Evolutionary conservation across 2,888 invertebrate genomes (phyloP), one percentile per base, ranked within the genome.

Genomic region (Phaedon cochleariae): DNA sequence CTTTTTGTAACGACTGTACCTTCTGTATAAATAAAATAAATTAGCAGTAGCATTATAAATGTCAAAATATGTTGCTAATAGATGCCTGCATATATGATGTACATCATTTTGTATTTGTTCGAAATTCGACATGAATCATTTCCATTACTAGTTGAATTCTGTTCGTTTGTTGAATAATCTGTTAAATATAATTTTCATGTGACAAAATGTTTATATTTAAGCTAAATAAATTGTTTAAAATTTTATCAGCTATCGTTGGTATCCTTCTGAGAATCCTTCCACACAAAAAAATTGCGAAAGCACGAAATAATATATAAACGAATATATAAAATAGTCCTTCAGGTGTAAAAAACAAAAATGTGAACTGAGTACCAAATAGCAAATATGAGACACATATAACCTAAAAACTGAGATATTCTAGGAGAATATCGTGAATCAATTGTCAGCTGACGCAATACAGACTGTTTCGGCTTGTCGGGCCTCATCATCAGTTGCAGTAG

Each of bases 171-270:
- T 65, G 34, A 59, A 49, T 53, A 59, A 65, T 51, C n/a, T 60
- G 57, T 59, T 65, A 26, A 41, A 62, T 54, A 74, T 76, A 73
- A 73, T 73, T 74, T 74, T 61, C 68, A 67, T 73, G 74, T 74
- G 72, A 73, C 73, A 73, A 73, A 75, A 73, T 75, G 72, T 77
- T 77, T 76, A 77, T 77, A 77, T 75, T 74, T 75, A 73, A 73
- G 75, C 75, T 74, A 73, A 76, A 77, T 77, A 77, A 75, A 77
- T 73, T 74, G 73, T 73, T 77, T 74, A 65, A 67, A 71, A 69
- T 57, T 18, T 54, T 4, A 45, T 12, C 15, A 18, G 20, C 20
- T 18, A 31, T 22, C n/a, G 12, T 51, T 5, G 29, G 15, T 37
- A 1, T 0, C 1, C 12, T 17, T 10, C 18, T 18, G 10, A 17